Conservation (phyloP, 2,113 vertebrate species). For the Corythaixoides concolor region DNA sequence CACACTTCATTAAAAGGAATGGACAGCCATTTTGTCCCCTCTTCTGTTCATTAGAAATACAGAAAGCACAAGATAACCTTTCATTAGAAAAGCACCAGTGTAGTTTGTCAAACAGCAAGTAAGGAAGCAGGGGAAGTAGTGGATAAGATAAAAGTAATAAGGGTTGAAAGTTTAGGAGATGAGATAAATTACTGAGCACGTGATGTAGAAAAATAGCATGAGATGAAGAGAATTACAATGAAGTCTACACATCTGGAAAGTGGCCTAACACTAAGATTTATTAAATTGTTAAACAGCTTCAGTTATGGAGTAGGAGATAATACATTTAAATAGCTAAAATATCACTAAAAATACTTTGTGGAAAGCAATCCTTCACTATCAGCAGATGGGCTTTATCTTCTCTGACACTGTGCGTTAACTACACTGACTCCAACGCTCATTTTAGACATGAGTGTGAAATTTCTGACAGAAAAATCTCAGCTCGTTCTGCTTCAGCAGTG, state of each 20-base stretch:
- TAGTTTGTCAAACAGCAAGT: background rate
- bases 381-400: background rate
- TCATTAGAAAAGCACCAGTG: background rate
- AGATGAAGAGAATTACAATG: background rate
- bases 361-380: background rate
- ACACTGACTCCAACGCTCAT: background rate
- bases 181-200: background rate
- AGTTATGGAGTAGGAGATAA: background rate
- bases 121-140: background rate
- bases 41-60: background rate
- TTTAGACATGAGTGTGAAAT: background rate
- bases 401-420: background rate
- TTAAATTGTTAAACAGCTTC: background rate
- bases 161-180: background rate
- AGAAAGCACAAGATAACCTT: background rate
- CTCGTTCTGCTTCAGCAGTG: background rate
- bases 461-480: constrained; percentile 14
- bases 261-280: background rate
- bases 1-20: background rate
- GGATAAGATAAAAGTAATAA: background rate
- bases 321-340: background rate
- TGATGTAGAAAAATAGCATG: background rate
- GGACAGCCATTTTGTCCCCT: background rate
- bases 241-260: background rate
- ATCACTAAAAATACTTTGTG: background rate